Evolutionary conservation across 2,888 invertebrate genomes (phyloP).

Genomic region (Desoria tigrina): DNA sequence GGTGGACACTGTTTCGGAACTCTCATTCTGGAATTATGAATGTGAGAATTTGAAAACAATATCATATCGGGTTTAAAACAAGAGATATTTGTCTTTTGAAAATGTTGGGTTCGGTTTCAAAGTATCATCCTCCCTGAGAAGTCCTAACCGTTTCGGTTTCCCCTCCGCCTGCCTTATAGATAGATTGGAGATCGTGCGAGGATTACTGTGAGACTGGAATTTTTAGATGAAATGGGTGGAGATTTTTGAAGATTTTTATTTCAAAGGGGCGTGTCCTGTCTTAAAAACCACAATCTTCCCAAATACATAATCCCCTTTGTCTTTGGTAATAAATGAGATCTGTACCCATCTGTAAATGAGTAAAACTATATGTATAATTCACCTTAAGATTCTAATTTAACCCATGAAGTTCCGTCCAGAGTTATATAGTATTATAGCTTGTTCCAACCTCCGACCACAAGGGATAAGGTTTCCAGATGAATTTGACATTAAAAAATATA

Average conservation of each 20-base stretch:
- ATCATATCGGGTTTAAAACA: background rate
- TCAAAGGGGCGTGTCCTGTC: slow-evolving; percentile 17
- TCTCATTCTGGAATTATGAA: slow-evolving; percentile 18
- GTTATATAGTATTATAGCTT: no score
- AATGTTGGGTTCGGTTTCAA: background rate
- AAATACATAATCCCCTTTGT: slow-evolving; percentile 4
- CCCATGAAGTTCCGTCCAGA: no score
- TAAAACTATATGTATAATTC: no score
- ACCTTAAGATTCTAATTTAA: no score
- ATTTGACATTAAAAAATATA: slow-evolving; percentile 9
- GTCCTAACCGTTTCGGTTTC: background rate
- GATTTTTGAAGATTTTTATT: slow-evolving; percentile 24
- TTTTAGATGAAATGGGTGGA: slow-evolving; percentile 46
- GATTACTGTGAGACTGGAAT: slow-evolving; percentile 22
- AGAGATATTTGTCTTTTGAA: slow-evolving; percentile 20
- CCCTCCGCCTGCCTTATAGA: slow-evolving; percentile 1
- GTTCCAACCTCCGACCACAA: background rate
- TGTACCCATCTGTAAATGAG: background rate
- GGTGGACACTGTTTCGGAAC: background rate
- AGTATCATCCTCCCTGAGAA: background rate
- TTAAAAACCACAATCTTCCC: slow-evolving; percentile 15
- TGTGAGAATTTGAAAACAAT: slow-evolving; percentile 14
- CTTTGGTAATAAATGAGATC: slow-evolving; percentile 1
- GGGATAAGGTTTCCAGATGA: slow-evolving; percentile 2
- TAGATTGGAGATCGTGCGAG: slow-evolving; percentile 2